These are phyloP conservation scores for Ommatoiulus sabulosus DNA, from an alignment of 2,888 invertebrate species.

Conservation along the genomic window DNA sequence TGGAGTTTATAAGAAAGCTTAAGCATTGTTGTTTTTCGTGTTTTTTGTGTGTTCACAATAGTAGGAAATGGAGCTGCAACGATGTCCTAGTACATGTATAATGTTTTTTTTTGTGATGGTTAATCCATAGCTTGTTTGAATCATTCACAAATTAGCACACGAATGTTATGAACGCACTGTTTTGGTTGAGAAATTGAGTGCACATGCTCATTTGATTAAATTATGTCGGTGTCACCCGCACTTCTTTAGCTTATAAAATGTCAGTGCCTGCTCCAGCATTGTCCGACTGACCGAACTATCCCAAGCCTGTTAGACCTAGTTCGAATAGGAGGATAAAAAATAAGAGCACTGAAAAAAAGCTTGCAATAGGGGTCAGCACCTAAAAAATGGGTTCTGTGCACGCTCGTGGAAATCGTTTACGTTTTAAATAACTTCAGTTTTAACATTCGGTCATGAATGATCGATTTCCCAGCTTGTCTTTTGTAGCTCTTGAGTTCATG, in stretches of 20 bases:
- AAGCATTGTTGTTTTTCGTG: background rate
- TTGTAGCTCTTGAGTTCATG: background rate
- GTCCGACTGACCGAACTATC: slow-evolving; percentile 32
- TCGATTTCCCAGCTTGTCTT: background rate
- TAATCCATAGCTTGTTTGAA: background rate
- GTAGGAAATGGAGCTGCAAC: background rate
- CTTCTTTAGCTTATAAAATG: slow-evolving; percentile 29
- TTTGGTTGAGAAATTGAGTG: slow-evolving; percentile 26
- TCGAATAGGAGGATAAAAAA: background rate
- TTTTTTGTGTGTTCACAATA: background rate
- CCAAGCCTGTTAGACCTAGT: slow-evolving; percentile 40
- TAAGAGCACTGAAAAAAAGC: slow-evolving; percentile 25
- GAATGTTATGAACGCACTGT: slow-evolving; percentile 17
- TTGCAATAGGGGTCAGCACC: background rate
- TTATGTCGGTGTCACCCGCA: slow-evolving; percentile 36
- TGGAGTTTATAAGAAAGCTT: background rate
- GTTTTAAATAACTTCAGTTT: background rate
- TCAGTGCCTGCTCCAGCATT: slow-evolving; percentile 40
- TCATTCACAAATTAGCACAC: slow-evolving; percentile 4
- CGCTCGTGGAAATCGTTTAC: background rate
- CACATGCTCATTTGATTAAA: slow-evolving; percentile 30
- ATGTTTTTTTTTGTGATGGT: background rate
- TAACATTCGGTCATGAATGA: background rate
- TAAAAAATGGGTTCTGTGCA: slow-evolving; percentile 1
- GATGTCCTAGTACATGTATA: background rate